A percentile compares a stretch with the other conserved stretches of the same genome.
These are phyloP conservation scores for Lepisosteus oculatus DNA, from an alignment of 2,113 vertebrate genomes.

Conservation along the genomic window DNA sequence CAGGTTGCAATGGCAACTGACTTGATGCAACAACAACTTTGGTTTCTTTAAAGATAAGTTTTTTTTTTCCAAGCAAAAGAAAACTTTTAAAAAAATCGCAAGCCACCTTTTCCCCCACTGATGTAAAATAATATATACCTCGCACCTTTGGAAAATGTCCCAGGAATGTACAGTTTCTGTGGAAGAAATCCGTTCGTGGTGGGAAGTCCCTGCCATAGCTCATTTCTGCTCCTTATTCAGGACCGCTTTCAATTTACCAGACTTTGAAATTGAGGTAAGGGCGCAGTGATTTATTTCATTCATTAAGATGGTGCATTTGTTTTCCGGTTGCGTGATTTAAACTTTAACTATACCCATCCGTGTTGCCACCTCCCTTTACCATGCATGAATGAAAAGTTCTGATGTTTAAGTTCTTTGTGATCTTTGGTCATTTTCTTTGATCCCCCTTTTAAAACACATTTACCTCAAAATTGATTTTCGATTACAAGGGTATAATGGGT, in stretches of 20 bases:
- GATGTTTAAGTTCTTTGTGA: too few relatives aligned
- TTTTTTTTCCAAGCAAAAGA: slow-evolving; percentile 26
- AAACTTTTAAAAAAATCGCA: not conserved
- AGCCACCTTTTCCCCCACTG: slow-evolving; percentile 40
- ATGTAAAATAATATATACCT: slow-evolving; percentile 52
- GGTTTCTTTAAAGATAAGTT: slow-evolving; percentile 37
- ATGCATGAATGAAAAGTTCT: too few relatives aligned
- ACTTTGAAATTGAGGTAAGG: slow-evolving; percentile 95
- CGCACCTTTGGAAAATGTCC: slow-evolving; percentile 58
- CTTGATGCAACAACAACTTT: slow-evolving; percentile 46
- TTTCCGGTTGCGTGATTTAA: too few relatives aligned
- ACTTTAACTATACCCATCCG: too few relatives aligned
- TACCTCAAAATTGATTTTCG: too few relatives aligned
- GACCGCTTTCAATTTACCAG: slow-evolving; percentile 87
- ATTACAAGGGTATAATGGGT: too few relatives aligned
- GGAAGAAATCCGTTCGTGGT: slow-evolving; percentile 91
- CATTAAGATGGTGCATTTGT: too few relatives aligned
- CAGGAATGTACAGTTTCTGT: slow-evolving; percentile 72
- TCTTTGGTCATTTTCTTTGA: too few relatives aligned
- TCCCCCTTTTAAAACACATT: too few relatives aligned
- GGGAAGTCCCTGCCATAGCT: slow-evolving; percentile 95
- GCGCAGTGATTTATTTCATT: too few relatives aligned
- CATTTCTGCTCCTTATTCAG: slow-evolving; percentile 96
- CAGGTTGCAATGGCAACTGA: slow-evolving; percentile 55
- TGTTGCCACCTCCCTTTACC: too few relatives aligned